phyloP scores from a whole-genome alignment of 2,888 invertebrate species.

The Brachylomia viminalis region DNA sequence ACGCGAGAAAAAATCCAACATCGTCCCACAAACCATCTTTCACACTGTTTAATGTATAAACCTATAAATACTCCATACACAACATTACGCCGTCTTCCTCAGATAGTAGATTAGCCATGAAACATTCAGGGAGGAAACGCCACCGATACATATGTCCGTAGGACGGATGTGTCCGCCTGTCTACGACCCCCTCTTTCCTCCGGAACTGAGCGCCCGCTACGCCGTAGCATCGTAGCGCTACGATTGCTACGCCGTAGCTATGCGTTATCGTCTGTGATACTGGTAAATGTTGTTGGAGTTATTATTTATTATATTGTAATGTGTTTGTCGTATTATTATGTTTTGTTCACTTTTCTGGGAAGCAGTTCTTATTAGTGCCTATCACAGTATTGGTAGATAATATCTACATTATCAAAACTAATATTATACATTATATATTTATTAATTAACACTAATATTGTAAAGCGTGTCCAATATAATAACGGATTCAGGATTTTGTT shows the following conservation, averaged over 20 bases:
- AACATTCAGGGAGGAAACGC: conserved; percentile 71
- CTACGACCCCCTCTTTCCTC: conserved; percentile 78
- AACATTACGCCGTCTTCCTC: conserved; percentile 50
- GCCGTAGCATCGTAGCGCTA: conserved; percentile 57
- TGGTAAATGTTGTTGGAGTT: conserved; percentile 29
- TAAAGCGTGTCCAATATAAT: too few relatives aligned
- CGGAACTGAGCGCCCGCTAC: conserved; percentile 72
- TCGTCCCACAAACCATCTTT: neutral
- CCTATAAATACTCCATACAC: conserved; percentile 39
- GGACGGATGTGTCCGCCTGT: conserved; percentile 82
- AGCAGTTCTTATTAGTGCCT: neutral
- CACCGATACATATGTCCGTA: conserved; percentile 71
- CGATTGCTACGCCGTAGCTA: conserved; percentile 37
- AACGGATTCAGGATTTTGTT: too few relatives aligned
- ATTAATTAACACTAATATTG: too few relatives aligned
- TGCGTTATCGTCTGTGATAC: conserved; percentile 46
- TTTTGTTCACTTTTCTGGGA: too few relatives aligned
- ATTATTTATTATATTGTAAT: conserved; percentile 33
- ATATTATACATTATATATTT: too few relatives aligned
- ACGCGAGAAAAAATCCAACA: neutral
- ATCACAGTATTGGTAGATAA: neutral
- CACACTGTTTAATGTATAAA: conserved; percentile 32
- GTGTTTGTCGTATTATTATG: neutral
- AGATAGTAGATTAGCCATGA: conserved; percentile 68
- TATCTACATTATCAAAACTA: neutral